phyloP scores from a whole-genome alignment of 92 coral and sea anemone species.

The Plumapathes pennacea region DNA sequence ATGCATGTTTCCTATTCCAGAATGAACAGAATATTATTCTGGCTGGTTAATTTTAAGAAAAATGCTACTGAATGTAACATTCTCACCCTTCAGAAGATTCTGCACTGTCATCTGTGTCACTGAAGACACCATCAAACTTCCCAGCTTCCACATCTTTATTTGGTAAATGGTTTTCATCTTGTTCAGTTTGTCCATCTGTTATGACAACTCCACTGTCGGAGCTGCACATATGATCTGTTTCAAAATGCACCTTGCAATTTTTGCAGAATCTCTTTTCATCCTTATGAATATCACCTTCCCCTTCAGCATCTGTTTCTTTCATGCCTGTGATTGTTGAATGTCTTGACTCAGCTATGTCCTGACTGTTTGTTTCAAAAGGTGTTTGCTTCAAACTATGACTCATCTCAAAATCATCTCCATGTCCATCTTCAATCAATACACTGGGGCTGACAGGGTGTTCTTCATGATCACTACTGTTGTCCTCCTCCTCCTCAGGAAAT shows the following conservation, averaged over 20 bases:
- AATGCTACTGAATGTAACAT: too few relatives aligned
- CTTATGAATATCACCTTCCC: neutral
- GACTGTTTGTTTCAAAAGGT: neutral
- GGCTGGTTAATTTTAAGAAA: too few relatives aligned
- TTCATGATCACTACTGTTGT: neutral
- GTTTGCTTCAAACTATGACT: slow-evolving; percentile 3
- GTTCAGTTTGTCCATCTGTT: neutral
- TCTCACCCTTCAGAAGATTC: slow-evolving; percentile 65
- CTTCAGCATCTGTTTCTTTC: neutral
- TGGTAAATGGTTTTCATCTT: neutral
- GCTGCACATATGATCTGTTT: neutral
- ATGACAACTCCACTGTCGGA: slow-evolving; percentile 42
- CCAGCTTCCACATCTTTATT: slow-evolving; percentile 48
- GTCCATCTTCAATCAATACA: slow-evolving; percentile 1
- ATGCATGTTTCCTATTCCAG: too few relatives aligned
- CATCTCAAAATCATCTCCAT: slow-evolving; percentile 2
- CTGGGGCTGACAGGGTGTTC: neutral
- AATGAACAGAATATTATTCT: too few relatives aligned
- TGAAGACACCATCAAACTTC: slow-evolving; percentile 80
- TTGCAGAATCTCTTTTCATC: neutral
- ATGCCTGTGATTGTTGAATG: too few relatives aligned
- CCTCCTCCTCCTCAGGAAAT: neutral
- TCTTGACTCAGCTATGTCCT: slow-evolving; percentile 1
- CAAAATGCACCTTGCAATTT: neutral
- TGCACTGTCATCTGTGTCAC: slow-evolving; percentile 78